Evolutionary conservation across 2,888 invertebrate species (phyloP).

Genomic region (Cylindroiulus punctatus): DNA sequence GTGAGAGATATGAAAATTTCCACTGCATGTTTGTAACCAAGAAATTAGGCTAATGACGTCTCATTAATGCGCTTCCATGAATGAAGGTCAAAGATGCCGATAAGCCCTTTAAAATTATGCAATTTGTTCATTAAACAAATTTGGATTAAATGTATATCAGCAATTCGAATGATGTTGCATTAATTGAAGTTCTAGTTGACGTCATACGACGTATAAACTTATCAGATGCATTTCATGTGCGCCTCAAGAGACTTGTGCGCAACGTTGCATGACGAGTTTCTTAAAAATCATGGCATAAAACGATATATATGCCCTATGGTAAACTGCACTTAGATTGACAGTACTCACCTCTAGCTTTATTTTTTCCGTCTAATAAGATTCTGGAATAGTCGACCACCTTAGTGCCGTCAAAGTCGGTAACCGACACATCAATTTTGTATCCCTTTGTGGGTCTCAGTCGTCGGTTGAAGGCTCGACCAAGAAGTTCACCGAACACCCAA

Average conservation of each 20-base stretch:
- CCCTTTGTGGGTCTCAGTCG: slow-evolving; percentile 42
- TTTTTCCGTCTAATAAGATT: slow-evolving; percentile 49
- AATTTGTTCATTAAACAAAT: not conserved
- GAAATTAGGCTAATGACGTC: not conserved
- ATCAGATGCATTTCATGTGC: not conserved
- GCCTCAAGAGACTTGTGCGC: not conserved
- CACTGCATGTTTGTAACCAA: not conserved
- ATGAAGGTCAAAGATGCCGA: not conserved
- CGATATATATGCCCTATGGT: not conserved
- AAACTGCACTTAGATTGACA: not conserved
- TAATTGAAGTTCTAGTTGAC: not conserved
- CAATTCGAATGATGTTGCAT: not conserved
- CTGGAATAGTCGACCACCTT: slow-evolving; percentile 31
- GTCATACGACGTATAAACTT: not conserved
- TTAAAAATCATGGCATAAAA: not conserved
- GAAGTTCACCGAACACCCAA: slow-evolving; percentile 55
- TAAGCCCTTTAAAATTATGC: not conserved
- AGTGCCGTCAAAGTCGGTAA: slow-evolving; percentile 53
- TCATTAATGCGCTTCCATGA: not conserved
- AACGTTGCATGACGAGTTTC: not conserved
- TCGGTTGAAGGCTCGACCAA: slow-evolving; percentile 53
- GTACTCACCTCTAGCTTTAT: slow-evolving; percentile 55
- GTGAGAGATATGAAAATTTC: not conserved
- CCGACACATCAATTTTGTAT: slow-evolving; percentile 49
- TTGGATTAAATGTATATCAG: not conserved